Evolutionary conservation across 2,113 vertebrate species (phyloP).

Genomic region (Scartelaos histophorus): DNA sequence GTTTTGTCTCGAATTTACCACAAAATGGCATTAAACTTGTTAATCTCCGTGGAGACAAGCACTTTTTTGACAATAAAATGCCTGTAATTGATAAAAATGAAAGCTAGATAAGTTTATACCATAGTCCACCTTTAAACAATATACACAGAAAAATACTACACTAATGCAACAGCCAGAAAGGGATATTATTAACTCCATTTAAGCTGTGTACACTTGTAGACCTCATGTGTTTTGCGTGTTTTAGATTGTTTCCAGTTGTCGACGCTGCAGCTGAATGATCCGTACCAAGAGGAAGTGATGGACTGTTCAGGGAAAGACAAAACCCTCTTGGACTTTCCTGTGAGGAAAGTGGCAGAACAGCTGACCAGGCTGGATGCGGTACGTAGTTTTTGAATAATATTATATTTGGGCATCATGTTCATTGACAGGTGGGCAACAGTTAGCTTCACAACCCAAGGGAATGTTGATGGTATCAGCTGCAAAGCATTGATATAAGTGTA

Average conservation of each 20-base stretch:
- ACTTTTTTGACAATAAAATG: too few species aligned
- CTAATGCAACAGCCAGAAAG: too few species aligned
- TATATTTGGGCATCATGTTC: background rate
- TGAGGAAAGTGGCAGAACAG: constrained; percentile 81
- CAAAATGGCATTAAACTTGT: too few species aligned
- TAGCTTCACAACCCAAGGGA: too few species aligned
- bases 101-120: too few species aligned
- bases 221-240: constrained; percentile 3
- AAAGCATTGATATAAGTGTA: too few species aligned
- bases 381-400: constrained; percentile 33
- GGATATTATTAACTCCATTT: background rate
- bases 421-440: background rate
- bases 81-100: too few species aligned
- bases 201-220: background rate
- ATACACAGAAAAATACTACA: too few species aligned
- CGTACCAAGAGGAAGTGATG: constrained; percentile 26
- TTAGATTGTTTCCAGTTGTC: constrained; percentile 48
- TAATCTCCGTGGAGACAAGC: too few species aligned
- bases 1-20: too few species aligned
- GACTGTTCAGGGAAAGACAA: constrained; percentile 27
- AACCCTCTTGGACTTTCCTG: constrained; percentile 76
- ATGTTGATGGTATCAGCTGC: too few species aligned
- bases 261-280: constrained; percentile 16
- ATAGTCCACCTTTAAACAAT: too few species aligned
- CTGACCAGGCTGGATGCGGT: constrained; percentile 85